phyloP scores from a whole-genome alignment of 1,140 invertebrate genomes.

The Ectropis grisescens region DNA sequence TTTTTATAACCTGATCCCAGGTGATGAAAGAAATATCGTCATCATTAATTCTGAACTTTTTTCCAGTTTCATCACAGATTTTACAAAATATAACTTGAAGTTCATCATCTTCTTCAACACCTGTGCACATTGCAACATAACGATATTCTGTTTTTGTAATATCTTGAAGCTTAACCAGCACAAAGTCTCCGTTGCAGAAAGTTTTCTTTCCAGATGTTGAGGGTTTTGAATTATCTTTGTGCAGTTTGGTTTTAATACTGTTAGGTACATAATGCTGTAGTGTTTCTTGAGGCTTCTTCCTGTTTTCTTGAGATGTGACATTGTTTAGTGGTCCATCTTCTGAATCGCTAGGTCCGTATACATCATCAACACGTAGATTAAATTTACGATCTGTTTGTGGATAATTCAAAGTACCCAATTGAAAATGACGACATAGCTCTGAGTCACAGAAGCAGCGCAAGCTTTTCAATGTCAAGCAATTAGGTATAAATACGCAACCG shows the following conservation, averaged over 20 bases:
- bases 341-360: too few relatives aligned
- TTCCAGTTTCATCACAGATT: conserved; percentile 9
- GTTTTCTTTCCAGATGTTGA: conserved; percentile 8
- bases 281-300: too few relatives aligned
- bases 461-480: too few relatives aligned
- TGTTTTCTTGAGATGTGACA: too few relatives aligned
- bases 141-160: conserved; percentile 10
- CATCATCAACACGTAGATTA: too few relatives aligned
- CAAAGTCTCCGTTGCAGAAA: conserved; percentile 7
- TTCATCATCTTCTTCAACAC: conserved; percentile 11
- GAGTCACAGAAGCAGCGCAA: too few relatives aligned
- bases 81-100: conserved; percentile 10
- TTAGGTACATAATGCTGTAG: conserved; percentile 12
- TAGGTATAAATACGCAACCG: too few relatives aligned
- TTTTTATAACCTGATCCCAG: conserved; percentile 5
- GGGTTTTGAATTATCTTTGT: conserved; percentile 12
- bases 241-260: conserved; percentile 5
- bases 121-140: conserved; percentile 11
- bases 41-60: conserved; percentile 10
- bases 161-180: conserved; percentile 6
- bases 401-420: too few relatives aligned
- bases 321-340: too few relatives aligned
- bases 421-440: too few relatives aligned
- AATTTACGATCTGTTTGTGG: too few relatives aligned
- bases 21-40: conserved; percentile 9